Evolutionary conservation across 2,797 vertebrate species (phyloP).

Genomic region (Cossypha polioptera): DNA sequence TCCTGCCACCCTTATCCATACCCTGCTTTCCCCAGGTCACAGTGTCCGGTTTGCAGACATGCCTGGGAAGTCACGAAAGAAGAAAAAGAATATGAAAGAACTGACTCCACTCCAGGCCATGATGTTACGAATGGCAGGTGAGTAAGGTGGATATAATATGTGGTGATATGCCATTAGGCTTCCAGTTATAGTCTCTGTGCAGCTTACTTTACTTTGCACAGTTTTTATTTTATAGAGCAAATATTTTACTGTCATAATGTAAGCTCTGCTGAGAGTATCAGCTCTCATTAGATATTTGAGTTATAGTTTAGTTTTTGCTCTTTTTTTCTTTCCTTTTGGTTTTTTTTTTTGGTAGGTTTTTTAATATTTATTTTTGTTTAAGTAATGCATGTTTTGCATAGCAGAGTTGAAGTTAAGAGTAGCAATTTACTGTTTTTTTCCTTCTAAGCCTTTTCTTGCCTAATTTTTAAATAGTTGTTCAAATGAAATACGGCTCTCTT

Average conservation of each 20-base stretch:
- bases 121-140: conserved; percentile 99
- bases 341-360: background rate
- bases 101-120: conserved; percentile 97
- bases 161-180: background rate
- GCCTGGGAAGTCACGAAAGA: conserved; percentile 79
- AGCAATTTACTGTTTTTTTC: background rate
- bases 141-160: background rate
- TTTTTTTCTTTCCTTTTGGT: background rate
- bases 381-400: background rate
- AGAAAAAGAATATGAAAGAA: conserved; percentile 92
- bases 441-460: background rate
- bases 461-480: background rate
- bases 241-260: background rate
- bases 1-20: fast-evolving
- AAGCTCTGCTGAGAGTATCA: background rate
- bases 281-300: background rate
- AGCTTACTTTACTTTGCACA: background rate
- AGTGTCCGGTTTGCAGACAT: conserved; percentile 93
- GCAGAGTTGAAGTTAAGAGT: background rate
- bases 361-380: background rate
- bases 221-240: background rate
- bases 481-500: background rate
- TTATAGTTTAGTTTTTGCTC: background rate
- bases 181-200: background rate
- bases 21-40: conserved; percentile 77